A percentile compares a stretch with the other conserved stretches of the same genome.
These are phyloP conservation scores for Palythoa caribaeorum DNA, from an alignment of 92 coral and sea anemone species.

Conservation along the genomic window DNA sequence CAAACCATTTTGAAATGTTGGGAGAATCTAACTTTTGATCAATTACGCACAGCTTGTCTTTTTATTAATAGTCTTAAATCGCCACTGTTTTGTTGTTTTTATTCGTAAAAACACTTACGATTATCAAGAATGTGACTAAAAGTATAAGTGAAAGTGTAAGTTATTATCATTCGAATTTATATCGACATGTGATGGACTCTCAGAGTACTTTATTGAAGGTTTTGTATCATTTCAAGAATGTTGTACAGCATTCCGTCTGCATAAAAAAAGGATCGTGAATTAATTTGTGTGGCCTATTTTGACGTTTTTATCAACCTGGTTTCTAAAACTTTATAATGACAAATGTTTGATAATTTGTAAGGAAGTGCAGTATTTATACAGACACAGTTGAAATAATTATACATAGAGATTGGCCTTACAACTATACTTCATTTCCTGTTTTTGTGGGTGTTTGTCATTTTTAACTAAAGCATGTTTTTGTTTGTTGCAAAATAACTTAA, in stretches of 20 bases:
- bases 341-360: not conserved
- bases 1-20: slow-evolving; percentile 16
- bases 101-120: not conserved
- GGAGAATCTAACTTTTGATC: slow-evolving; percentile 39
- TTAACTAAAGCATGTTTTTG: not conserved
- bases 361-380: not conserved
- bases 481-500: not conserved
- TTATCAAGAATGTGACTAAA: too few relatives aligned
- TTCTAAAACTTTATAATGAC: too few relatives aligned
- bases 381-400: not conserved
- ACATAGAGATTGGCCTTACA: not conserved
- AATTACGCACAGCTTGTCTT: not conserved
- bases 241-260: not conserved
- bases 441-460: not conserved
- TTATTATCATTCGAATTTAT: too few relatives aligned
- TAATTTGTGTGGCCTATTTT: not conserved
- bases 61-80: not conserved
- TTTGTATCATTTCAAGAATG: not conserved
- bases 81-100: not conserved
- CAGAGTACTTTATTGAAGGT: not conserved
- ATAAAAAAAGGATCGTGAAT: not conserved
- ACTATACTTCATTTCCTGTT: slow-evolving; percentile 23
- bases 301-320: not conserved
- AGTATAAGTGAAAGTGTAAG: too few relatives aligned
- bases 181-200: too few relatives aligned